Evolutionary conservation across 1,140 invertebrate species (phyloP).

Genomic region (Drosophila truncata): DNA sequence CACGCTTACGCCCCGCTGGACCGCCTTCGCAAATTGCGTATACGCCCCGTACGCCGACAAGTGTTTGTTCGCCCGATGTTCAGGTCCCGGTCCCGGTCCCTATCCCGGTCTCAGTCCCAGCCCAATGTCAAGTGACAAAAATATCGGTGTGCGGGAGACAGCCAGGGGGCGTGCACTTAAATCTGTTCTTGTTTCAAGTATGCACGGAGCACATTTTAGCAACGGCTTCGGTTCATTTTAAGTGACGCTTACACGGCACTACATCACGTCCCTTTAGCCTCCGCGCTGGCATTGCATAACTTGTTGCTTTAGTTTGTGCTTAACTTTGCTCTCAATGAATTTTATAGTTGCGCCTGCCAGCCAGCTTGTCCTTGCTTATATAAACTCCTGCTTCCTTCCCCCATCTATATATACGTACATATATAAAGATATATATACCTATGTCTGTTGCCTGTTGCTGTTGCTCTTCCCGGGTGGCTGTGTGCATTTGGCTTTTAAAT

Average conservation of each 20-base stretch:
- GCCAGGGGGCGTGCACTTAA: conserved; percentile 63
- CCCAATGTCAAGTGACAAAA: conserved; percentile 67
- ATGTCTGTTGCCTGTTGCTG: conserved; percentile 30
- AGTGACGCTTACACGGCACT: conserved; percentile 79
- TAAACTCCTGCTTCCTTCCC: conserved; percentile 35
- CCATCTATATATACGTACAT: conserved; percentile 1
- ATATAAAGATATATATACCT: conserved; percentile 1
- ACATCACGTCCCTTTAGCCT: conserved; percentile 29
- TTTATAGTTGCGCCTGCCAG: conserved; percentile 72
- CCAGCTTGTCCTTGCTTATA: conserved; percentile 50
- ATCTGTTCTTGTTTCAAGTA: conserved; percentile 77
- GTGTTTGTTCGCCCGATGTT: conserved; percentile 62
- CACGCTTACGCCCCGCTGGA: conserved; percentile 55
- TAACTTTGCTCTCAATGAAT: conserved; percentile 83
- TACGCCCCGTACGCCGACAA: conserved; percentile 59
- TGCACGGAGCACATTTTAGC: conserved; percentile 67
- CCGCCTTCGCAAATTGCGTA: conserved; percentile 61
- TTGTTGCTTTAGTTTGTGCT: conserved; percentile 72
- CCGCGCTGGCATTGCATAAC: conserved; percentile 43
- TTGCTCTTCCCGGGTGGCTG: conserved; percentile 7
- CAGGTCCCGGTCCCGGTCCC: conserved; percentile 15
- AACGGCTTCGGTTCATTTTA: conserved; percentile 67
- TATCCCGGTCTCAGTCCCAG: neutral
- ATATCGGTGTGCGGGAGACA: conserved; percentile 46
- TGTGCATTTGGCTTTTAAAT: conserved; percentile 68